Evolutionary conservation across 1,140 invertebrate species (phyloP), one percentile per base, ranked within the genome.

Genomic region (Plodia interpunctella): DNA sequence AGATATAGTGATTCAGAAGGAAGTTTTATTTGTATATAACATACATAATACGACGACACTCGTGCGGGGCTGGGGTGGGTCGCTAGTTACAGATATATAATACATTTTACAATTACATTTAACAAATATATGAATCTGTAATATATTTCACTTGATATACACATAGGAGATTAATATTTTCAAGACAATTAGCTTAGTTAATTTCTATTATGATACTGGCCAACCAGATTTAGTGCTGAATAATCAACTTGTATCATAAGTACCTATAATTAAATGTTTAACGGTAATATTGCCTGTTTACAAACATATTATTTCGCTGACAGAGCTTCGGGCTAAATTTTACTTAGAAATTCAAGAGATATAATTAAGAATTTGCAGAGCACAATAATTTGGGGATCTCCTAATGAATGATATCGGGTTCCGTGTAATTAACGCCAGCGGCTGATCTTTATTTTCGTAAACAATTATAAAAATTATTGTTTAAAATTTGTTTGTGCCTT

Each of bases 271-370:
- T 86, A 81, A n/a, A 72, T 60, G 50, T 57, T 66, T 83, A 87
- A 88, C 83, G 80, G 86, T 88, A 80, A 75, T 82, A 78, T 72
- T 77, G 61, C 72, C 64, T 86, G 81, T 88, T 87, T 88, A 88
- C 76, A 87, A 88, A 88, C 86, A 88, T 88, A 87, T 87, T 79
- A 88, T 88, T 88, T 88, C 74, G 81, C 77, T 84, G 82, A 72
- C 71, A 72, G 65, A 70, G 77, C 86, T 80, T 68, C 53, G 67
- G 83, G 86, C 83, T 63, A 85, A 80, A 86, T 79, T 87, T 87
- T 87, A 81, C 83, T 87, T 83, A 88, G 86, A 88, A 88, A 88
- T 86, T 86, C 78, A 87, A 88, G 86, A 87, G 77, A 87, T 88
- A 87, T 88, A 87, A 88, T 88, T 88, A 88, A 88, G 83, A 88